Conservation (phyloP, 2,113 vertebrate genomes). For the Rana temporaria region DNA sequence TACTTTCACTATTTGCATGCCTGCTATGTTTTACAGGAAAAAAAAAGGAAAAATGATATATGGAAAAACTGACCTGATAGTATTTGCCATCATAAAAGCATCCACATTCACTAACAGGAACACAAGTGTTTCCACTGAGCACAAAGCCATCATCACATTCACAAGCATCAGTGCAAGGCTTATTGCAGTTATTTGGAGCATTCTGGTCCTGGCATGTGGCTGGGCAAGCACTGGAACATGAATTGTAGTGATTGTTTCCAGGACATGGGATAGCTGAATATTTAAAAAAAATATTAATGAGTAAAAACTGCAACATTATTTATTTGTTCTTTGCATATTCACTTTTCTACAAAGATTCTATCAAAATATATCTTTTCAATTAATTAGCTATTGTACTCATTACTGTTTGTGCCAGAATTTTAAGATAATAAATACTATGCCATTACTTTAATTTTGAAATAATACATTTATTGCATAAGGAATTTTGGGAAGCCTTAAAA, state of each 20-base stretch:
- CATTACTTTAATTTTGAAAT: conserved; percentile 75
- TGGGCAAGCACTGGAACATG: conserved; percentile 71
- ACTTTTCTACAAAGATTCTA: too few species aligned
- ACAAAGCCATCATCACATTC: conserved; percentile 73
- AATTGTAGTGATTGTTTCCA: conserved; percentile 73
- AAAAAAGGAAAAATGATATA: not conserved
- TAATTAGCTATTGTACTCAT: too few species aligned
- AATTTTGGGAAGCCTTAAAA: conserved; percentile 38
- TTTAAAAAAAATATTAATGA: too few species aligned
- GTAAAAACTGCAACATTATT: not conserved
- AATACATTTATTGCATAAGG: conserved; percentile 47
- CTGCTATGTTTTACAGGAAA: not conserved
- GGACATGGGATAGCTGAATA: conserved; percentile 58
- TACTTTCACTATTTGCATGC: too few species aligned
- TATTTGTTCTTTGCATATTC: too few species aligned
- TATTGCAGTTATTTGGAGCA: conserved; percentile 64
- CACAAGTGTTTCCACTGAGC: conserved; percentile 72
- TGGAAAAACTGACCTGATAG: conserved; percentile 59
- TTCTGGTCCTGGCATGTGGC: conserved; percentile 69
- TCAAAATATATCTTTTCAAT: too few species aligned
- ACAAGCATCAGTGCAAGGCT: conserved; percentile 72
- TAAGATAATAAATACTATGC: conserved; percentile 59
- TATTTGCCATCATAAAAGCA: conserved; percentile 74
- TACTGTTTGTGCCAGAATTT: too few species aligned
- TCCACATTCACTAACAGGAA: conserved; percentile 71